These are phyloP conservation scores for Eupeodes latifasciatus DNA, from an alignment of 2,888 invertebrate genomes.

Conservation along the genomic window DNA sequence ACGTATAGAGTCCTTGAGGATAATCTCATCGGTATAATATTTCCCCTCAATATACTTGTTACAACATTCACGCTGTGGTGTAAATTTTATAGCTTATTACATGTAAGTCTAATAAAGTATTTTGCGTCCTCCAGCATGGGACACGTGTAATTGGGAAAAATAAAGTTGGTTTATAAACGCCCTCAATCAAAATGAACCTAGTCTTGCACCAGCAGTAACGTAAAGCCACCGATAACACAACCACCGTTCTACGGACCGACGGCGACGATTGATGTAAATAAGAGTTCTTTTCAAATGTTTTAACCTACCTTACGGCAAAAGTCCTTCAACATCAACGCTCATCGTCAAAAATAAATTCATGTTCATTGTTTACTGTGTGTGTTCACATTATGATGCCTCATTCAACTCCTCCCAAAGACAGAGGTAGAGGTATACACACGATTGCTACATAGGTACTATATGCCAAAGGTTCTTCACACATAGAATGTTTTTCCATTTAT, in stretches of 20 bases:
- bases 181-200: constrained; percentile 1
- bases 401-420: constrained; percentile 58
- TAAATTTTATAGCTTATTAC: constrained; percentile 68
- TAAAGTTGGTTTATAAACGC: constrained; percentile 33
- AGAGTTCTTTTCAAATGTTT: constrained; percentile 40
- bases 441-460: not conserved
- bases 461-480: not conserved
- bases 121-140: constrained; percentile 25
- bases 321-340: constrained; percentile 55
- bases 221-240: not conserved
- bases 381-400: constrained; percentile 59
- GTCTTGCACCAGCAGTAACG: not conserved
- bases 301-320: constrained; percentile 41
- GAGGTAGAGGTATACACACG: not conserved
- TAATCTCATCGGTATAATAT: constrained; percentile 53
- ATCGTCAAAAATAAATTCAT: constrained; percentile 67
- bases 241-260: not conserved
- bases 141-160: constrained; percentile 8
- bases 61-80: constrained; percentile 41
- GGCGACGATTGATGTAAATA: constrained; percentile 32
- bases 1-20: constrained; percentile 32
- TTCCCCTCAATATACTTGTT: constrained; percentile 42
- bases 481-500: not conserved
- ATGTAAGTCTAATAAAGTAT: constrained; percentile 70
- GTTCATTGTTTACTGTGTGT: constrained; percentile 62